Base-by-base conservation (phyloP, 2,113 vertebrate genomes). In the Oncorhynchus kisutch region DNA sequence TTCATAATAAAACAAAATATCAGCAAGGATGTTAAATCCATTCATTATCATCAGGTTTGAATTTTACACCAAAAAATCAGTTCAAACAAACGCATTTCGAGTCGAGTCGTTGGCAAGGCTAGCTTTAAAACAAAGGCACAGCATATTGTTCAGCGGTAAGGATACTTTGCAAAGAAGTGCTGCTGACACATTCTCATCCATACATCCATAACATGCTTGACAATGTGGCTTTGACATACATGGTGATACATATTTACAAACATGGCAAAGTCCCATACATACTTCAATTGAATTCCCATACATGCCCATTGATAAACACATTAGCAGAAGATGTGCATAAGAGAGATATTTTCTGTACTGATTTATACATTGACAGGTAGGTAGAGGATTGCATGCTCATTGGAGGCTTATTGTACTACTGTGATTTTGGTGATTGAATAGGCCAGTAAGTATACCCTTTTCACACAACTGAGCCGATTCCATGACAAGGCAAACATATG, bases 81-180 rank as follows among this genome's bases (percentile, higher is more conserved):
- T 86, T 89, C 78, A 91, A 78, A 62, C 59, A 72, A 81, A 80
- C 54, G 67, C 57, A 85, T 88, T 77, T 89, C 75, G 86, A 90
- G 87, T 89, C 76, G 85, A 90, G 87, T 92, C 83, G 91, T 93
- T 94, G 92, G 92, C 92, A 93, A 93, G 92, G 90, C 93, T 94
- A 94, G 93, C 93, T 88, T 67, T 92, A 92, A 92, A 92, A 93
- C 92, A 93, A 94, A 94, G 94, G 94, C 94, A 94, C 94, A 92
- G 92, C 91, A 92, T 54, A 16, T 90, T 93, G 90, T 93, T 91
- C 84, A 90, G 93, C 93, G 93, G 92, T 93, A 93, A 91, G 59
- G 88, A 92, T 92, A 88, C 90, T 93, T 93, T 92, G 88, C 82
- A 85, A 91, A 94, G 88, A 92, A 90, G 89, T 85, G 88, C 88